Conservation (phyloP, 2,888 invertebrate genomes). For the Macrophya alboannulata region DNA sequence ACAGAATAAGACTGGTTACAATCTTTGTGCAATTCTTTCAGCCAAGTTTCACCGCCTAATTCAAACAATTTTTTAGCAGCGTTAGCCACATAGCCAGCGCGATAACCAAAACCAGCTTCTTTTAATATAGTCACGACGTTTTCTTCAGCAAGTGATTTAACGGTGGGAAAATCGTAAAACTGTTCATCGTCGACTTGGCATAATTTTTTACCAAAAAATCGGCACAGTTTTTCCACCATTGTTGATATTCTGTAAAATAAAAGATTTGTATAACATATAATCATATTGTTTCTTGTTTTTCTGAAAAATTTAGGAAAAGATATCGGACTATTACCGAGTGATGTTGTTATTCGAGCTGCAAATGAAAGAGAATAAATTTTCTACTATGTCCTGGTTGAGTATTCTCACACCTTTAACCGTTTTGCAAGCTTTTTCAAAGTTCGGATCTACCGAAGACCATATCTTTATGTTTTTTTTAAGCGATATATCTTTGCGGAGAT, state of each 20-base stretch:
- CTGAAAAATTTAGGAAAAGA: not conserved
- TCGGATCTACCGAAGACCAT: constrained; percentile 89
- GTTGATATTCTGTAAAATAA: constrained; percentile 87
- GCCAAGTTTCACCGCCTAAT: constrained; percentile 89
- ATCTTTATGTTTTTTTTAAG: constrained; percentile 86
- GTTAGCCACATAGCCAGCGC: constrained; percentile 92
- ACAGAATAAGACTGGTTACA: constrained; percentile 86
- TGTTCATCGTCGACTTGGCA: constrained; percentile 84
- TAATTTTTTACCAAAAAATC: constrained; percentile 90
- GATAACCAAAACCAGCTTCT: constrained; percentile 91
- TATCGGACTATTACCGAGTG: constrained; percentile 83
- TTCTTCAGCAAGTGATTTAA: constrained; percentile 83
- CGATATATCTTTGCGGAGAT: constrained; percentile 90
- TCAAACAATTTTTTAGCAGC: constrained; percentile 87
- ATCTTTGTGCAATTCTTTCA: constrained; percentile 82
- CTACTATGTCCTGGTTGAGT: constrained; percentile 93
- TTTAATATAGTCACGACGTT: constrained; percentile 89
- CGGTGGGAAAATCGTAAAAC: constrained; percentile 92
- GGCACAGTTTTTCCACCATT: constrained; percentile 95
- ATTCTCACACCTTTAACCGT: constrained; percentile 94
- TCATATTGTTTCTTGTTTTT: not conserved
- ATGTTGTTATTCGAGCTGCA: constrained; percentile 99
- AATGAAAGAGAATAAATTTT: constrained; percentile 97
- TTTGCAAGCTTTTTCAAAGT: constrained; percentile 87
- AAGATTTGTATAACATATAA: not conserved